A percentile compares a stretch with the other conserved stretches of the same genome.
Evolutionary conservation across 2,797 vertebrate genomes (phyloP).

Genomic region (Xenentodon cancila): DNA sequence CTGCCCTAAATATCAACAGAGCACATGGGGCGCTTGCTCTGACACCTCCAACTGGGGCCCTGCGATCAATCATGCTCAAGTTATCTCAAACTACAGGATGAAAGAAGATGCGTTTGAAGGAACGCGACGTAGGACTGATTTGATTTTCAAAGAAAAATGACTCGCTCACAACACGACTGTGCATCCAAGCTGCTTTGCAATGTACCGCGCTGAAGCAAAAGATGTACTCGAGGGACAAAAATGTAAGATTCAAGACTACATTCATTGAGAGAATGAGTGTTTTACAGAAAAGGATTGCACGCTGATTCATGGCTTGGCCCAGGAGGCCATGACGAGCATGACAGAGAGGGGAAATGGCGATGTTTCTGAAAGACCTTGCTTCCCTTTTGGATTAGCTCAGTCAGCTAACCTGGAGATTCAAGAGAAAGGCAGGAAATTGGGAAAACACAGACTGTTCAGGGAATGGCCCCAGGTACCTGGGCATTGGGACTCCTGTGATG

Average conservation of each 20-base stretch:
- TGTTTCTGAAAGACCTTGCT: background rate
- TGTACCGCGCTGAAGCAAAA: background rate
- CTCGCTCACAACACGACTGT: background rate
- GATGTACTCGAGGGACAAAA: background rate
- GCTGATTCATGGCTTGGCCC: too few species aligned
- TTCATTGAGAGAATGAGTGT: background rate
- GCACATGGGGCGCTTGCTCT: background rate
- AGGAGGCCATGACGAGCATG: background rate
- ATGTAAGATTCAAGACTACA: background rate
- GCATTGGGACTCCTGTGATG: too few species aligned
- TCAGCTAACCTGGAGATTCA: background rate
- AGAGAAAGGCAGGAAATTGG: background rate
- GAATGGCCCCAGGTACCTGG: too few species aligned
- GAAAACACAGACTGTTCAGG: too few species aligned
- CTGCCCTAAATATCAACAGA: background rate
- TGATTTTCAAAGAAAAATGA: constrained; percentile 7
- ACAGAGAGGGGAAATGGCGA: background rate
- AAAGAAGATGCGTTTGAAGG: constrained; percentile 3
- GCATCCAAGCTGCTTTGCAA: background rate
- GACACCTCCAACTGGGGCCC: background rate
- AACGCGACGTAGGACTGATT: constrained; percentile 5
- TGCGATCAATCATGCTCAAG: background rate
- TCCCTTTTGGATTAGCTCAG: background rate
- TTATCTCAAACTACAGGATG: background rate
- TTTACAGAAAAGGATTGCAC: background rate